These are phyloP conservation scores for Lophura nycthemera DNA, from an alignment of 2,113 vertebrate species.

Conservation along the genomic window DNA sequence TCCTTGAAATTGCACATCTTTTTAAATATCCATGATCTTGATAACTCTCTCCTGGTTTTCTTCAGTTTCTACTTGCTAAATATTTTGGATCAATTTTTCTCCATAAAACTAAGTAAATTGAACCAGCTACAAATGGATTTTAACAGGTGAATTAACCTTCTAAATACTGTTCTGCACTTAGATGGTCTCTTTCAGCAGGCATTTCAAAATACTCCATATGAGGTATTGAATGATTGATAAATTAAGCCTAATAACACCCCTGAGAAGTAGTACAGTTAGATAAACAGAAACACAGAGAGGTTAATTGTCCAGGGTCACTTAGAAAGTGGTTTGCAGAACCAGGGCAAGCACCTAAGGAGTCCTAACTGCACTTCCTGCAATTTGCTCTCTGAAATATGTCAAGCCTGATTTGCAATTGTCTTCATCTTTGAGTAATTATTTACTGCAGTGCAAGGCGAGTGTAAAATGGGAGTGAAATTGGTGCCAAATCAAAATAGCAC, in stretches of 20 bases:
- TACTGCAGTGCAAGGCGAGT: slow-evolving; percentile 1
- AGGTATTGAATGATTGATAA: slow-evolving; percentile 20
- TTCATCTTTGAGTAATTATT: slow-evolving; percentile 50
- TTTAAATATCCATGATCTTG: background rate
- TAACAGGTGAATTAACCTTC: background rate
- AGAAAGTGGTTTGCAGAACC: slow-evolving; percentile 44
- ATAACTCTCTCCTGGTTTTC: background rate
- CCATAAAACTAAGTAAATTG: background rate
- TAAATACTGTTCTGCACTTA: background rate
- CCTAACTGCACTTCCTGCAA: background rate
- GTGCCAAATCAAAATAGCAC: slow-evolving; percentile 6
- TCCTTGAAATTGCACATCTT: background rate
- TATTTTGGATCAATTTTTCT: background rate
- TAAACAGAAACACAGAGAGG: slow-evolving; percentile 40
- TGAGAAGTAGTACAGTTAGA: background rate
- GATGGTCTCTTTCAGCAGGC: background rate
- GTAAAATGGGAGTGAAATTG: slow-evolving; percentile 17
- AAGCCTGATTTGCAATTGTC: slow-evolving; percentile 35
- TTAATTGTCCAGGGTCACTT: slow-evolving; percentile 39
- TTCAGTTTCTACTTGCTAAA: background rate
- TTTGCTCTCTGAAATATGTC: slow-evolving; percentile 17
- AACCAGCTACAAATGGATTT: background rate
- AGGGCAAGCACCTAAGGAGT: slow-evolving; percentile 7
- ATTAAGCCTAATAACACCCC: background rate
- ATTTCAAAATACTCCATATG: slow-evolving; percentile 6